phyloP scores from a whole-genome alignment of 92 coral and sea anemone genomes.

The Metridium senile region DNA sequence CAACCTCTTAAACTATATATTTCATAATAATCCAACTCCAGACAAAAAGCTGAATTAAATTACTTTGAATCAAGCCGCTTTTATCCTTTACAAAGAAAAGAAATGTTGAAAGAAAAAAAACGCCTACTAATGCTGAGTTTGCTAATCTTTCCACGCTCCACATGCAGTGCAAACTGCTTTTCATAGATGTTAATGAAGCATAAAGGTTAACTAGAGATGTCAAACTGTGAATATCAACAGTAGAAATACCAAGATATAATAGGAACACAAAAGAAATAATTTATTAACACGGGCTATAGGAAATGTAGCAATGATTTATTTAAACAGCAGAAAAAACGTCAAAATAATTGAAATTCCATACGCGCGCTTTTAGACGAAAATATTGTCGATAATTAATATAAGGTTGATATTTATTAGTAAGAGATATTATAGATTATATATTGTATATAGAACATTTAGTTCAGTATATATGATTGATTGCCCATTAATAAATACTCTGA shows the following conservation, averaged over 20 bases:
- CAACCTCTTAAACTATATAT: too few relatives aligned
- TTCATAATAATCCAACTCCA: background rate
- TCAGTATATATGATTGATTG: conserved; percentile 10
- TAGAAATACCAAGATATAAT: background rate
- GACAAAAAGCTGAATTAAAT: background rate
- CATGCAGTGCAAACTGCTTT: background rate
- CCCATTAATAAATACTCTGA: background rate
- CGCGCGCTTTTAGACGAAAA: background rate
- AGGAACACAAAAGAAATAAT: conserved; percentile 1
- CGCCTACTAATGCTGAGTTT: background rate
- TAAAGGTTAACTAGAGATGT: background rate
- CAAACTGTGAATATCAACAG: background rate
- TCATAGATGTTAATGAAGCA: background rate
- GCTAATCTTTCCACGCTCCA: background rate
- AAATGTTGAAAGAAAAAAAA: background rate
- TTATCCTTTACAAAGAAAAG: background rate
- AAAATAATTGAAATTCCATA: conserved; percentile 11
- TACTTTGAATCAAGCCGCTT: background rate
- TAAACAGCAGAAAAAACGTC: conserved; percentile 7
- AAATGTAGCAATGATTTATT: conserved; percentile 9
- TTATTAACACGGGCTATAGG: background rate
- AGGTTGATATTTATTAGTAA: conserved; percentile 22
- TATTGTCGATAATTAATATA: background rate
- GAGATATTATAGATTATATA: conserved; percentile 1
- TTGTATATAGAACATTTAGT: background rate